Evolutionary conservation across 2,797 vertebrate genomes (phyloP), one percentile per base, ranked within the genome.

Genomic region (Platalea minor): DNA sequence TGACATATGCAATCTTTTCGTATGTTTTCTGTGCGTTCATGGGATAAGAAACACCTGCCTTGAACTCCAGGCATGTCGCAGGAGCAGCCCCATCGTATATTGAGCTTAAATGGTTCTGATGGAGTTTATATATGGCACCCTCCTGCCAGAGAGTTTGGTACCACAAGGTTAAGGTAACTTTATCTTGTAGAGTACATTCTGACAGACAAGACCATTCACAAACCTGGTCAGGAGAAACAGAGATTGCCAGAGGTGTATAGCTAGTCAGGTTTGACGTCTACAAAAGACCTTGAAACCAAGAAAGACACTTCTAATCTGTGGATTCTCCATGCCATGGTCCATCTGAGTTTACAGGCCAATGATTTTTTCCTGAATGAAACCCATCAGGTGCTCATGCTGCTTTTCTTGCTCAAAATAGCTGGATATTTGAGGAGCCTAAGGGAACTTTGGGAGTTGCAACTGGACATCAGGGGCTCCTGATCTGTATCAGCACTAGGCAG

Each of bases 121-220:
- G 19, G 29, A 79, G 3, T 50, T 70, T 70, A 37, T 46, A 20
- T 4, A 48, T 2, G 20, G 10, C 31, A 72, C 18, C 13, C 11
- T 37, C 5, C 9, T 43, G 26, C 5, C 41, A 68, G 31, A 57
- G 10, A 0, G 0, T 56, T 89, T 74, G 35, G 41, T 57, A 63
- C 12, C 19, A 50, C 15, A 76, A 74, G 35, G 54, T 12, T 65
- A 43, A 73, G 20, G 43, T 50, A 75, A 61, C 10, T 91, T 83
- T 53, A 13, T 8, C 31, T 63, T 72, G 41, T 18, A 75, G 51
- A 70, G 15, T 7, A 23, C 7, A 17, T 13, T 48, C 23, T 39
- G 54, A 65, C 24, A 59, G 43, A 17, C 13, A 67, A 94, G 31
- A 35, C 2, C 13, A n/a, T 57, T 60, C 45, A 77, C 29, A 87